These are phyloP conservation scores for Trimorus sp. DNA, from an alignment of 2,888 invertebrate species.

Conservation along the genomic window DNA sequence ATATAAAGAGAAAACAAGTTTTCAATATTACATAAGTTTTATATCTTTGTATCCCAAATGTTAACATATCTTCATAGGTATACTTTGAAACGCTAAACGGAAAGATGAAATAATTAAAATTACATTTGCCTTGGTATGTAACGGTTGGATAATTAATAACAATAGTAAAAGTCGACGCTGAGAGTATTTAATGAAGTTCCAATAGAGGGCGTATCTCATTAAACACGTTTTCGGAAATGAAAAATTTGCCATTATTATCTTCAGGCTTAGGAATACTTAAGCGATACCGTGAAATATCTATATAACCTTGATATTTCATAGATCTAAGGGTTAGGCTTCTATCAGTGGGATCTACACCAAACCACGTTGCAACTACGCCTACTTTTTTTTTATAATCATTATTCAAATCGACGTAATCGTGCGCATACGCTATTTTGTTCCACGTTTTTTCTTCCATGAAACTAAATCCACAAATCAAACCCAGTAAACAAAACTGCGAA, in stretches of 20 bases:
- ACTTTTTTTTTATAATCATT: slow-evolving; percentile 11
- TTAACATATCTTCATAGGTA: no score
- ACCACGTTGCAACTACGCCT: slow-evolving; percentile 21
- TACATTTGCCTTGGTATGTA: no score
- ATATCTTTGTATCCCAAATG: no score
- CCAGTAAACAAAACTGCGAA: slow-evolving; percentile 33
- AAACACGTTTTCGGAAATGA: slow-evolving; percentile 15
- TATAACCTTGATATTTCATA: slow-evolving; percentile 19
- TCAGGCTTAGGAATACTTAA: slow-evolving; percentile 18
- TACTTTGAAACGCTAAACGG: no score
- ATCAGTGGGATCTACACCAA: background rate
- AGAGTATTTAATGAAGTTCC: background rate
- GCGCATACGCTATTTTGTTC: slow-evolving; percentile 35
- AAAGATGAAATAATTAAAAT: no score
- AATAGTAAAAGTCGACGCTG: background rate
- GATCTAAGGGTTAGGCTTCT: slow-evolving; percentile 12
- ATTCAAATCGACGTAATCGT: slow-evolving; percentile 15
- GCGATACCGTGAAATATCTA: slow-evolving; percentile 17
- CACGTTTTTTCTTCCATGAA: slow-evolving; percentile 37
- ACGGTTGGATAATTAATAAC: no score
- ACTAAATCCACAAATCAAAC: slow-evolving; percentile 38
- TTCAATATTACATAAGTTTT: no score
- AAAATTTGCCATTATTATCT: slow-evolving; percentile 1
- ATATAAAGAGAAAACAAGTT: no score
- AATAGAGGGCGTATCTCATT: background rate